These are phyloP conservation scores for Oryzias sinensis DNA, from an alignment of 2,797 vertebrate genomes.

Conservation along the genomic window DNA sequence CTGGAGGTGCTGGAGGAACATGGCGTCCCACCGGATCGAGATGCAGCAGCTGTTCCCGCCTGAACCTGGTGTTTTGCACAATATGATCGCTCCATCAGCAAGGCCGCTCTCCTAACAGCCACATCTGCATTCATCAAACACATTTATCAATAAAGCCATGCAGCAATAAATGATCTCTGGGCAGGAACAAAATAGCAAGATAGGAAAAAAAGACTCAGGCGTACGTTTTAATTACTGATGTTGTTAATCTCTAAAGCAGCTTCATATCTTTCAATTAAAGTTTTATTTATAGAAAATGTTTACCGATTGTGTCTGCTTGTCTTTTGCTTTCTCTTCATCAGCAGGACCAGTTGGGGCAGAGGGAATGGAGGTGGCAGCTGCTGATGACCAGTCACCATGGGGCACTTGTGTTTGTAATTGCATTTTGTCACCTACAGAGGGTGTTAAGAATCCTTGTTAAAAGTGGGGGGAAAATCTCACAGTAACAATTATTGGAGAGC, in stretches of 20 bases:
- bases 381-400: slow-evolving; percentile 80
- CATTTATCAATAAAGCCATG: slow-evolving; percentile 91
- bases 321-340: slow-evolving; percentile 73
- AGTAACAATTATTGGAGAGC: slow-evolving; percentile 93
- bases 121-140: slow-evolving; percentile 96
- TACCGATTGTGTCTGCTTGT: slow-evolving; percentile 75
- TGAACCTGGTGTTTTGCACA: slow-evolving; percentile 89
- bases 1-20: slow-evolving; percentile 89
- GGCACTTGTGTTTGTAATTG: slow-evolving; percentile 94
- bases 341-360: slow-evolving; percentile 75
- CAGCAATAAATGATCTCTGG: slow-evolving; percentile 90
- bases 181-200: slow-evolving; percentile 83
- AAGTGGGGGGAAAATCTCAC: slow-evolving; percentile 86
- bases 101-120: slow-evolving; percentile 79
- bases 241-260: slow-evolving; percentile 91
- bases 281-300: slow-evolving; percentile 86
- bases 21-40: slow-evolving; percentile 87
- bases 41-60: slow-evolving; percentile 95
- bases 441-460: slow-evolving; percentile 98
- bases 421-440: slow-evolving; percentile 99
- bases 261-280: slow-evolving; percentile 93
- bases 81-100: slow-evolving; percentile 98
- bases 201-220: slow-evolving; percentile 72
- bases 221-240: slow-evolving; percentile 88
- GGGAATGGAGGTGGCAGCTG: slow-evolving; percentile 85